These are phyloP conservation scores for Anabas testudineus DNA, from an alignment of 2,797 vertebrate genomes.

Conservation along the genomic window DNA sequence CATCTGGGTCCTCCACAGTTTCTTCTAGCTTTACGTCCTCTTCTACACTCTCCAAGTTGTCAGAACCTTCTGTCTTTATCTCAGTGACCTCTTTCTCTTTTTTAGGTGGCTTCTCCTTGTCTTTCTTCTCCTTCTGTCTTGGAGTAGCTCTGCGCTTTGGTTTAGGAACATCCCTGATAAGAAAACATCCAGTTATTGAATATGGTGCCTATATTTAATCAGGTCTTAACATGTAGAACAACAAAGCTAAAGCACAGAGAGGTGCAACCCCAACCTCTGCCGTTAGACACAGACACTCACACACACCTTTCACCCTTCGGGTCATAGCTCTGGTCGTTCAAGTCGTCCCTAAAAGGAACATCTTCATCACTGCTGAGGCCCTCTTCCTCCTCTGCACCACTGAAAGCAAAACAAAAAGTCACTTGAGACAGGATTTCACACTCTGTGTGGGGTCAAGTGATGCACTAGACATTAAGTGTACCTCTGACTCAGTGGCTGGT, in stretches of 20 bases:
- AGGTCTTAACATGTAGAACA: neutral
- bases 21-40: constrained; percentile 90
- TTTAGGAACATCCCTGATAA: constrained; percentile 88
- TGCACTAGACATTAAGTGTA: constrained; percentile 41
- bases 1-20: constrained; percentile 88
- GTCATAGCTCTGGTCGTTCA: constrained; percentile 96
- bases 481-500: constrained; percentile 74
- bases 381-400: constrained; percentile 90
- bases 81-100: constrained; percentile 86
- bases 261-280: neutral
- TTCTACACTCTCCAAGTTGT: constrained; percentile 68
- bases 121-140: constrained; percentile 90
- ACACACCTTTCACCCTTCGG: constrained; percentile 91
- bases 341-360: constrained; percentile 94
- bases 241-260: neutral
- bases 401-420: constrained; percentile 59
- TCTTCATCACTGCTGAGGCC: constrained; percentile 93
- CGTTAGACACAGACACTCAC: constrained; percentile 5
- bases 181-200: neutral
- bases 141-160: constrained; percentile 87
- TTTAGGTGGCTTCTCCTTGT: constrained; percentile 88
- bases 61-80: constrained; percentile 90
- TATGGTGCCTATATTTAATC: neutral
- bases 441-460: neutral
- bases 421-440: constrained; percentile 2